phyloP scores from a whole-genome alignment of 2,797 vertebrate genomes.

The Xyrichtys novacula region DNA sequence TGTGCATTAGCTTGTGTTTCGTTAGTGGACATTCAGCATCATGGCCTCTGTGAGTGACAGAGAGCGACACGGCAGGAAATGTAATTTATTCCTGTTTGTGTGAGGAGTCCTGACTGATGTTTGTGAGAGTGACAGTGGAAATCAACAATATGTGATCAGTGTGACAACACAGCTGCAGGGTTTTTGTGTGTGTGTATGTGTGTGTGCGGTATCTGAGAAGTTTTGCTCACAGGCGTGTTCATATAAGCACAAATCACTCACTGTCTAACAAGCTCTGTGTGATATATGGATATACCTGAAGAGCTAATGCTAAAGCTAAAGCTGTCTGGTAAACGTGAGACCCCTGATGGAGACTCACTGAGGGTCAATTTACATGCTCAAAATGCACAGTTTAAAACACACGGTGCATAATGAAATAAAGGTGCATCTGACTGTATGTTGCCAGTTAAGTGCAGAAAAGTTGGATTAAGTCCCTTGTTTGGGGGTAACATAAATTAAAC shows the following conservation, averaged over 20 bases:
- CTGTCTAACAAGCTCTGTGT: background rate
- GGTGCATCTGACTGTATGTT: too few relatives aligned
- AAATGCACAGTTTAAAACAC: too few relatives aligned
- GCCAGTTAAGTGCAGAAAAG: too few relatives aligned
- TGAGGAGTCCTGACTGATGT: slow-evolving; percentile 25
- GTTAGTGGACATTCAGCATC: slow-evolving; percentile 1
- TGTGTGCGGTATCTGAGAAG: slow-evolving; percentile 25
- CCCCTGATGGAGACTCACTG: too few relatives aligned
- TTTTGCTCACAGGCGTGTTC: slow-evolving; percentile 16
- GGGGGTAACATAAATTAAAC: too few relatives aligned
- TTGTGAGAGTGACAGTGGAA: slow-evolving; percentile 34
- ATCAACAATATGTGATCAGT: slow-evolving; percentile 43
- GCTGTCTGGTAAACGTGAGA: too few relatives aligned
- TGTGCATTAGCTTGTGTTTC: background rate
- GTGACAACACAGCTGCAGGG: slow-evolving; percentile 40
- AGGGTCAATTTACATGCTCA: too few relatives aligned
- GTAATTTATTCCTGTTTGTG: slow-evolving; percentile 26
- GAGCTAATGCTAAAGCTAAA: background rate
- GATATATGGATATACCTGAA: background rate
- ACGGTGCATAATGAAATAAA: too few relatives aligned
- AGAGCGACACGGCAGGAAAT: slow-evolving; percentile 8
- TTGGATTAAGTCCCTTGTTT: too few relatives aligned
- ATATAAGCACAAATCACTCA: background rate
- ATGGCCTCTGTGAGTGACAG: slow-evolving; percentile 13
- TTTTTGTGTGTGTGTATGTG: background rate